These are phyloP conservation scores for Centropus bengalensis DNA, from an alignment of 2,113 vertebrate genomes.

Conservation along the genomic window DNA sequence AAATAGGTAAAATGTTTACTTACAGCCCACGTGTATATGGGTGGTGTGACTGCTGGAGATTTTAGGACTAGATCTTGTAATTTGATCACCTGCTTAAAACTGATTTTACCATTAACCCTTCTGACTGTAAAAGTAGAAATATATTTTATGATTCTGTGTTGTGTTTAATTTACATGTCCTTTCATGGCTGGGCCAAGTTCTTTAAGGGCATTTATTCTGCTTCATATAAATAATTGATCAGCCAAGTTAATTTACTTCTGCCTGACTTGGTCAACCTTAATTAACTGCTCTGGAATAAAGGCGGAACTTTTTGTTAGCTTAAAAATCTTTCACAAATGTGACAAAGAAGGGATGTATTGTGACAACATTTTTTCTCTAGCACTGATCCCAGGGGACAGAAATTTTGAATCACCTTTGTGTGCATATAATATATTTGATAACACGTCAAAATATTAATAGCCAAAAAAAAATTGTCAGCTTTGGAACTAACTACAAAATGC, in stretches of 20 bases:
- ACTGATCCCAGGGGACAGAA: slow-evolving; percentile 57
- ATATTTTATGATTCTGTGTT: slow-evolving; percentile 85
- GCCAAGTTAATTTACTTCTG: slow-evolving; percentile 96
- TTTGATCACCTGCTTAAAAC: slow-evolving; percentile 62
- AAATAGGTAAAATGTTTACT: neutral
- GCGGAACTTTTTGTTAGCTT: slow-evolving; percentile 80
- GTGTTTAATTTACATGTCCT: slow-evolving; percentile 87
- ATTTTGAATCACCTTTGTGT: slow-evolving; percentile 55
- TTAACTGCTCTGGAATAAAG: slow-evolving; percentile 88
- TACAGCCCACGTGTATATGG: neutral
- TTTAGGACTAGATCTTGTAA: neutral
- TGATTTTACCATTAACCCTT: slow-evolving; percentile 56
- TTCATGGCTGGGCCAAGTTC: slow-evolving; percentile 85
- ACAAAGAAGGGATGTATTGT: slow-evolving; percentile 62
- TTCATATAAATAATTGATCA: slow-evolving; percentile 99
- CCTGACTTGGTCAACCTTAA: slow-evolving; percentile 94
- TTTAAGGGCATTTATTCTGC: slow-evolving; percentile 97
- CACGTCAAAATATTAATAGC: slow-evolving; percentile 23
- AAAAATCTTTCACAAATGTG: slow-evolving; percentile 75
- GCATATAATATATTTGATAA: slow-evolving; percentile 52
- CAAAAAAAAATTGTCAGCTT: neutral
- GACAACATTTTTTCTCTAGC: slow-evolving; percentile 59
- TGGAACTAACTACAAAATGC: neutral
- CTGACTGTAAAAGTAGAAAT: slow-evolving; percentile 72
- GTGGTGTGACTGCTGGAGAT: neutral